Base-by-base conservation (phyloP, 2,113 vertebrate species). In the Phalacrocorax aristotelis region DNA sequence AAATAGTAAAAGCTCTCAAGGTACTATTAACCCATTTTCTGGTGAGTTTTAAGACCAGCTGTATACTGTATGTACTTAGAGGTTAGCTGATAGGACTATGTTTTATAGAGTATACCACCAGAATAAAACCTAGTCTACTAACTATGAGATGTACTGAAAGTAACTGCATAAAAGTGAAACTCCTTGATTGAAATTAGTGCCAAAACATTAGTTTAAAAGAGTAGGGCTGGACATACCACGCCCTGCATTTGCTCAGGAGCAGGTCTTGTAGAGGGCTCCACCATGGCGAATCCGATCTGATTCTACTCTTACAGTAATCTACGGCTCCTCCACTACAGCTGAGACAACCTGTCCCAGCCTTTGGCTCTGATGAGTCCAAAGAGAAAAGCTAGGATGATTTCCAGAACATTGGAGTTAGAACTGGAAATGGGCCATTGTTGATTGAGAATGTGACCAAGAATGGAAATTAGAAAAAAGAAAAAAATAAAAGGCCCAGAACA, bases 1-100 rank as follows among this genome's bases (percentile, higher is more conserved):
- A 79, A 93, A 89, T 54, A 30, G 61, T 61, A 25, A 21, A 64
- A 91, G 66, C 16, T 93, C 69, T 89, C 18, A n/a, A 92, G 55
- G 69, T 68, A 51, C 34, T 77, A 72, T 22, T 48, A 95, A 84
- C 2, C 9, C 25, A 13, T 49, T 91, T 90, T 64, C 69, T 86
- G 2, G 23, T 55, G 55, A 81, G 40, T 92, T 91, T 27, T 60
- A 49, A 16, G 38, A 69, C 57, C 34, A 49, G 8, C 22, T 72
- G 5, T 8, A 34, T 17, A 22, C 21, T 54, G 13, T 27, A 21
- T 21, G 25, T 19, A 26, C 10, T n/a, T 49, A 27, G 11, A n/a
- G 61, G 44, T 64, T 26, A 75, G 48, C 46, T 26, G 46, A 15
- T 17, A 69, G 20, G 49, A 72, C 49, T 20, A 7, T 15, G 25